phyloP scores from a whole-genome alignment of 2,888 invertebrate genomes.

The Orchestes rusci region DNA sequence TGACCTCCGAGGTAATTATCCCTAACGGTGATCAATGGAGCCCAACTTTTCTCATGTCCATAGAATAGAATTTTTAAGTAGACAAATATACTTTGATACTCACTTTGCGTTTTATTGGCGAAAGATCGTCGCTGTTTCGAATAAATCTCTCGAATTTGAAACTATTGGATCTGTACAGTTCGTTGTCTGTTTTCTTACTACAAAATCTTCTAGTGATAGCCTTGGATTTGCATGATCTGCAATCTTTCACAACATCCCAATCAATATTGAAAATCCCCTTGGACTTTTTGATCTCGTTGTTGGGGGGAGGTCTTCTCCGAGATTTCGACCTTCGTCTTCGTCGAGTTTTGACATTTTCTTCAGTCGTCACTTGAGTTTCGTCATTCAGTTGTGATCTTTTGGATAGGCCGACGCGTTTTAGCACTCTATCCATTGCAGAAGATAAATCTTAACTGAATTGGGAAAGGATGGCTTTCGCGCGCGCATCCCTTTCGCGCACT shows the following conservation, averaged over 20 bases:
- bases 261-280: constrained; percentile 46
- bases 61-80: too few species aligned
- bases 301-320: constrained; percentile 30
- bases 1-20: too few species aligned
- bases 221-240: constrained; percentile 49
- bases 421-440: constrained; percentile 43
- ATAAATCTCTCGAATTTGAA: constrained; percentile 83
- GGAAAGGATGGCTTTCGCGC: constrained; percentile 20
- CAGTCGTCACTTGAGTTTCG: constrained; percentile 31
- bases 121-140: constrained; percentile 54
- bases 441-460: constrained; percentile 35
- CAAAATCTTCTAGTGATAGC: constrained; percentile 66
- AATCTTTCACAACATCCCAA: constrained; percentile 51
- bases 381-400: constrained; percentile 38
- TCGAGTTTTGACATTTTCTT: constrained; percentile 32
- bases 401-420: constrained; percentile 43
- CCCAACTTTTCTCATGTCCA: too few species aligned
- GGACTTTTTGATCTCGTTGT: constrained; percentile 36
- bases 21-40: too few species aligned
- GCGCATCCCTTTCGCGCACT: constrained; percentile 36
- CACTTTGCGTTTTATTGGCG: constrained; percentile 62
- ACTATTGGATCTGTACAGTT: constrained; percentile 79
- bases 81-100: too few species aligned
- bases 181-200: constrained; percentile 71
- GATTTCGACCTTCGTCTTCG: constrained; percentile 39